A percentile compares a stretch with the other conserved stretches of the same genome.
Conservation (phyloP, 2,113 vertebrate species). For the Psammodynastes pulverulentus region DNA sequence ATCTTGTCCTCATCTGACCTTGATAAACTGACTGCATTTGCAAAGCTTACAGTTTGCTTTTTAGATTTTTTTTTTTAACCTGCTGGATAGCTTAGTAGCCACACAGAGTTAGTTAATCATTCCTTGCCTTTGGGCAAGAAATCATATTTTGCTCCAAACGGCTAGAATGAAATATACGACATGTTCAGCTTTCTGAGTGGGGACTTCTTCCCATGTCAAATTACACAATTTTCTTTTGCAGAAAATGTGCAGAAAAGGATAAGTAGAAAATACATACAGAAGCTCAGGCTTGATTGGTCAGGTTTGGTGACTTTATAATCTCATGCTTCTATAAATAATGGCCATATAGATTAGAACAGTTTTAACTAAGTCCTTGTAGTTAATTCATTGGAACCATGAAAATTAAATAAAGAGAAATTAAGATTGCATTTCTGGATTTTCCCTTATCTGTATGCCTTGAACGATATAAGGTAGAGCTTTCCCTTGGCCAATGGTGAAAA, state of each 20-base stretch:
- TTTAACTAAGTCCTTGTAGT: background rate
- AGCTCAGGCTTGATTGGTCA: background rate
- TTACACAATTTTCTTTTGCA: slow-evolving; percentile 59
- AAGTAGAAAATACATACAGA: background rate
- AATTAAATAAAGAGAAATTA: background rate
- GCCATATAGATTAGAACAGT: background rate
- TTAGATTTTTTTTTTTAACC: slow-evolving; percentile 55
- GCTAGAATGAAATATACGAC: slow-evolving; percentile 59
- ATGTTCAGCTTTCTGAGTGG: slow-evolving; percentile 44
- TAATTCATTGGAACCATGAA: background rate
- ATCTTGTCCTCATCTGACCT: slow-evolving; percentile 67
- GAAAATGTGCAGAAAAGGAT: background rate
- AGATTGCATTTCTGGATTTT: background rate
- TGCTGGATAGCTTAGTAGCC: slow-evolving; percentile 62
- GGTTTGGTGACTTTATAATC: background rate
- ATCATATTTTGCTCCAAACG: slow-evolving; percentile 61
- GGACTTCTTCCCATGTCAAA: slow-evolving; percentile 36
- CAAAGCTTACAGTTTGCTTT: slow-evolving; percentile 60
- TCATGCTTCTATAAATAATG: background rate
- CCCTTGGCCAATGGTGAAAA: background rate
- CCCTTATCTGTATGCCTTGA: background rate
- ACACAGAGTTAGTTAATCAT: slow-evolving; percentile 67
- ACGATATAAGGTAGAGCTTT: background rate
- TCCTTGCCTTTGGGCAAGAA: slow-evolving; percentile 66
- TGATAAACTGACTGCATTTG: slow-evolving; percentile 65